These are phyloP conservation scores for Drosophila erecta DNA, from an alignment of 1,140 invertebrate genomes.

Conservation along the genomic window DNA sequence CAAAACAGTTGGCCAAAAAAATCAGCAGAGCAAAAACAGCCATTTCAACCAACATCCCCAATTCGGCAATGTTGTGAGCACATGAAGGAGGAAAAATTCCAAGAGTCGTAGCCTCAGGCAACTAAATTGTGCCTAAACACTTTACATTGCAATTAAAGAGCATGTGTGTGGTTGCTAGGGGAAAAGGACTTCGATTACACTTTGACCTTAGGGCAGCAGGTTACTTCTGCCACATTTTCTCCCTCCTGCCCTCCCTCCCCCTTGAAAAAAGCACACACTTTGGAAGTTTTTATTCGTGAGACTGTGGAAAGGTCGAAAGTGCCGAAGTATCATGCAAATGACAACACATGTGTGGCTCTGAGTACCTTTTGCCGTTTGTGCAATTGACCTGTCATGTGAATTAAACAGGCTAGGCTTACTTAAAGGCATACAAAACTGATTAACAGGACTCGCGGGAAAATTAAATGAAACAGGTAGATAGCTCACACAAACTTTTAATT, in stretches of 20 bases:
- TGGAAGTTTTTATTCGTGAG: conserved; percentile 36
- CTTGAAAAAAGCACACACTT: conserved; percentile 8
- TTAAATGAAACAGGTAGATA: conserved; percentile 73
- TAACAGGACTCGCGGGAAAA: conserved; percentile 45
- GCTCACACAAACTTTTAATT: conserved; percentile 71
- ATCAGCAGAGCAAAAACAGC: conserved; percentile 3
- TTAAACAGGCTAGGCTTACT: conserved; percentile 18
- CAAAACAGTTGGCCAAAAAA: conserved; percentile 18
- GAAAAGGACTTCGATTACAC: conserved; percentile 3
- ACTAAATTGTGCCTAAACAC: conserved; percentile 66
- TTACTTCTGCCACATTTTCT: conserved; percentile 20
- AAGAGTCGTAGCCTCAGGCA: conserved; percentile 24
- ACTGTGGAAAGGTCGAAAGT: conserved; percentile 7
- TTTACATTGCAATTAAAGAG: conserved; percentile 70
- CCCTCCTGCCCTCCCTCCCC: too few species aligned
- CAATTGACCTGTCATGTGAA: conserved; percentile 38
- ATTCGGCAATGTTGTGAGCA: conserved; percentile 53
- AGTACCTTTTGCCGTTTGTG: background rate
- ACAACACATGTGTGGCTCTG: background rate
- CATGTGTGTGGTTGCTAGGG: conserved; percentile 4
- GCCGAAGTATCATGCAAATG: conserved; percentile 3
- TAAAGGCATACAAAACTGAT: conserved; percentile 43
- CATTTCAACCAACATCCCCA: conserved; percentile 34
- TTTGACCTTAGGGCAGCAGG: conserved; percentile 14
- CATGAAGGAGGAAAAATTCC: background rate